These are phyloP conservation scores for Corythornis cristatus DNA, from an alignment of 2,113 vertebrate genomes.

Conservation along the genomic window DNA sequence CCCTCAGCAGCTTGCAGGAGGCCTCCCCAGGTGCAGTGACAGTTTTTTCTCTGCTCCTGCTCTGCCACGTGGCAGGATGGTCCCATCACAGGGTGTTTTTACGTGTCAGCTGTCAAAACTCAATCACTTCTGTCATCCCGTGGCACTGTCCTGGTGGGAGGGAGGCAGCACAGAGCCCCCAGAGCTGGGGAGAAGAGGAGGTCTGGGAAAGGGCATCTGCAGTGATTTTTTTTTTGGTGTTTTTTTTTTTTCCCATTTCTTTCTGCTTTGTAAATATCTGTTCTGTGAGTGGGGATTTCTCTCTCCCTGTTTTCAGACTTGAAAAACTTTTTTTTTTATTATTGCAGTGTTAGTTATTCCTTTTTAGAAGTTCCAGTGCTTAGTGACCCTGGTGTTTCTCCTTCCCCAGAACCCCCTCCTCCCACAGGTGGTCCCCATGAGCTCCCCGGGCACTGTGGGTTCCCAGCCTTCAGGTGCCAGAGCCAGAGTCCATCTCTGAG, in stretches of 20 bases:
- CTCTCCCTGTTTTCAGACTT: neutral
- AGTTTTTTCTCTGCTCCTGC: neutral
- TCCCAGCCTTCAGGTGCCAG: neutral
- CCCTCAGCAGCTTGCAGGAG: neutral
- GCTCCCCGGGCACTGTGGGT: rapidly evolving
- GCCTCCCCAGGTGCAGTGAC: neutral
- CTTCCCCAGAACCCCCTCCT: neutral
- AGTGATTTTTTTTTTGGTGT: neutral
- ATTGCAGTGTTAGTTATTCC: neutral
- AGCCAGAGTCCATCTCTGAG: neutral
- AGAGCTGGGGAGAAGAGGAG: neutral
- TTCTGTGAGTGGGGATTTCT: neutral
- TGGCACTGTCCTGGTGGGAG: neutral
- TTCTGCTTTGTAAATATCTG: neutral
- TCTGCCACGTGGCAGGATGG: neutral
- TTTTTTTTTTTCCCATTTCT: neutral
- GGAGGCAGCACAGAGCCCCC: neutral
- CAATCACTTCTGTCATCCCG: neutral
- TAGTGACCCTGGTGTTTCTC: neutral
- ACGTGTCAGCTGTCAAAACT: neutral
- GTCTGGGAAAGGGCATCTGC: neutral
- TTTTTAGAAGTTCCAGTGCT: neutral
- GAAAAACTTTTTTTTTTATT: neutral
- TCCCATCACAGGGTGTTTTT: neutral
- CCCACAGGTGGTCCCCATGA: neutral